Percentiles rank a stretch among this genome's conserved stretches.
Evolutionary conservation across 2,888 invertebrate species (phyloP).

Genomic region (Trimorus sp.): DNA sequence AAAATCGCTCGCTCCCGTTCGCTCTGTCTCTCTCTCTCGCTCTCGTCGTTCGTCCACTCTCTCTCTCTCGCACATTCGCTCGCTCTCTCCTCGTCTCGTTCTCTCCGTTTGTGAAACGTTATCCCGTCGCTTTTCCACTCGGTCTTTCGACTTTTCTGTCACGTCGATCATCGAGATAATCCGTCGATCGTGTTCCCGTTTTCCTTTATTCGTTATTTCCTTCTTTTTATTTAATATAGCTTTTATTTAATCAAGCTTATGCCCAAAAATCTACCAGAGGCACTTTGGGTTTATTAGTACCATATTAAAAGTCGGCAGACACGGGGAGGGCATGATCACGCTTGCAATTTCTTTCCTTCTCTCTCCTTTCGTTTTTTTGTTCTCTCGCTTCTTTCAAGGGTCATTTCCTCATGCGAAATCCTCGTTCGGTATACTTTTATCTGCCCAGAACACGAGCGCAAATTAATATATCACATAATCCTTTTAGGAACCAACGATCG

Average conservation of each 20-base stretch:
- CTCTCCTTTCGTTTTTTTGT: background rate
- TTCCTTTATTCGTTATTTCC: slow-evolving; percentile 35
- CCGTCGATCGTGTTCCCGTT: slow-evolving; percentile 43
- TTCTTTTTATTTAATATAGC: slow-evolving; percentile 71
- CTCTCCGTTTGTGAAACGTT: slow-evolving; percentile 64
- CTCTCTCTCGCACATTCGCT: slow-evolving; percentile 14
- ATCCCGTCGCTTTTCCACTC: slow-evolving; percentile 49
- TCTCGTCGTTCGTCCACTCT: too few species aligned
- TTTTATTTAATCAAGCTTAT: slow-evolving; percentile 80
- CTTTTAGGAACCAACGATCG: too few species aligned
- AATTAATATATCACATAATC: too few species aligned
- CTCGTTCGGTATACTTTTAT: too few species aligned
- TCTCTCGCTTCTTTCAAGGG: background rate
- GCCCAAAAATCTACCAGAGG: slow-evolving; percentile 82
- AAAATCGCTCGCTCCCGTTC: too few species aligned
- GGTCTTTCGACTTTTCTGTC: slow-evolving; percentile 37
- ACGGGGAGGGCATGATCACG: slow-evolving; percentile 74
- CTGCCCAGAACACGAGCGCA: too few species aligned
- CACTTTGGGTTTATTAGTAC: slow-evolving; percentile 82
- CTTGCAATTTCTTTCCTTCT: slow-evolving; percentile 13
- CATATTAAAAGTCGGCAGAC: slow-evolving; percentile 80
- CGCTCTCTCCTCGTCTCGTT: slow-evolving; percentile 41
- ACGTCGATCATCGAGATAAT: slow-evolving; percentile 58
- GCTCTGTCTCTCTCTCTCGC: too few species aligned
- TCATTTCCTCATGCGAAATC: too few species aligned